Conservation (phyloP, 2,888 invertebrate genomes). For the Neocrepidodera transversa region DNA sequence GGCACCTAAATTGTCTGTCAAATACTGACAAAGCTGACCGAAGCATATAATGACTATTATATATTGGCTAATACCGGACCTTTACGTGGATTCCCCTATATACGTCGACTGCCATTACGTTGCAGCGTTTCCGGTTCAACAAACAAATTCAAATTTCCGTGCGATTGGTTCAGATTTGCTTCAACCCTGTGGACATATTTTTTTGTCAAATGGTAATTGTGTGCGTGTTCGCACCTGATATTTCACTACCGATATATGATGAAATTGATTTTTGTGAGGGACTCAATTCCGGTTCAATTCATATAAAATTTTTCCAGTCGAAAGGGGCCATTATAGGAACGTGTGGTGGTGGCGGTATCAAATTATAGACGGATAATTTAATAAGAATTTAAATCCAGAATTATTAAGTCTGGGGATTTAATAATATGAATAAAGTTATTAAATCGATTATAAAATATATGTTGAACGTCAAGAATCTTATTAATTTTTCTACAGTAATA, state of each 20-base stretch:
- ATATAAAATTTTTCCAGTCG: too few relatives aligned
- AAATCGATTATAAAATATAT: too few relatives aligned
- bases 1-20: neutral
- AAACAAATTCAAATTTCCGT: constrained; percentile 44
- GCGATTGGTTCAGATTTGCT: constrained; percentile 41
- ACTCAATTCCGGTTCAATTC: neutral
- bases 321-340: too few relatives aligned
- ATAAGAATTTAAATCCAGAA: too few relatives aligned
- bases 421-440: too few relatives aligned
- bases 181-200: constrained; percentile 27
- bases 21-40: neutral
- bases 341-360: too few relatives aligned
- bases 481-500: too few relatives aligned
- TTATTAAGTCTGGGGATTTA: too few relatives aligned
- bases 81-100: constrained; percentile 31
- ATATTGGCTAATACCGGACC: constrained; percentile 31
- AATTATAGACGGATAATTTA: too few relatives aligned
- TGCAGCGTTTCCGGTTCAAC: constrained; percentile 39
- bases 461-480: too few relatives aligned
- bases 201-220: constrained; percentile 36
- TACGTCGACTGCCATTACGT: constrained; percentile 38
- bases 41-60: constrained; percentile 6
- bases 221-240: constrained; percentile 31
- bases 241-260: constrained; percentile 20
- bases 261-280: constrained; percentile 14